Percentiles rank a stretch among this genome's conserved stretches.
phyloP scores from a whole-genome alignment of 2,797 vertebrate genomes.

The Esox lucius region DNA sequence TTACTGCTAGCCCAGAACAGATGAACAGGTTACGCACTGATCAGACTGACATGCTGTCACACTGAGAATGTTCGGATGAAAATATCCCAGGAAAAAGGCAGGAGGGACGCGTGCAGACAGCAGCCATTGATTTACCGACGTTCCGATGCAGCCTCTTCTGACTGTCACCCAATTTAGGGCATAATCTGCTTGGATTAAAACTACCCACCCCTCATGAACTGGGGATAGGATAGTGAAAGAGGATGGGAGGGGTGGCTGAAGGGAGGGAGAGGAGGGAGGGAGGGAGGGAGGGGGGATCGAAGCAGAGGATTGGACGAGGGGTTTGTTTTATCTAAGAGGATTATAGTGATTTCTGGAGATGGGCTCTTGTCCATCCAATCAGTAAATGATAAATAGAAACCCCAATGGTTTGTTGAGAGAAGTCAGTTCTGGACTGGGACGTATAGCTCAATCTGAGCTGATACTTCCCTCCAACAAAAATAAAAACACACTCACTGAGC shows the following conservation, averaged over 20 bases:
- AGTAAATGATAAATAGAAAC: conserved; percentile 47
- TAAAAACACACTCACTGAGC: neutral
- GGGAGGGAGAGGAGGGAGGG: neutral
- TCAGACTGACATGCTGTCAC: conserved; percentile 6
- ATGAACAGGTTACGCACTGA: neutral
- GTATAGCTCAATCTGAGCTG: conserved; percentile 40
- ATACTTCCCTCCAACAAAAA: neutral
- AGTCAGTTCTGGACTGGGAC: conserved; percentile 34
- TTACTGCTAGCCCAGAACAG: neutral
- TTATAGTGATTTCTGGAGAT: conserved; percentile 83
- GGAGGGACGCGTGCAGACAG: neutral
- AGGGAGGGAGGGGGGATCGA: conserved; percentile 32
- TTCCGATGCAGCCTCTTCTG: conserved; percentile 2
- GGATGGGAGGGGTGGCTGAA: neutral
- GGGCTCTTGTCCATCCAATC: conserved; percentile 66
- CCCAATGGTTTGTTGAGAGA: conserved; percentile 40
- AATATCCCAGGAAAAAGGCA: neutral
- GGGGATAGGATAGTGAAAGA: neutral
- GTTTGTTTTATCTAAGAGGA: conserved; percentile 82
- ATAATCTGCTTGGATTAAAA: conserved; percentile 21
- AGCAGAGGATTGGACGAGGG: conserved; percentile 68
- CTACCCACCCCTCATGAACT: neutral
- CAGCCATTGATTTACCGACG: conserved; percentile 12
- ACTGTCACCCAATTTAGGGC: conserved; percentile 4
- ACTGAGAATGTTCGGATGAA: neutral